A percentile compares a stretch with the other conserved stretches of the same genome.
Conservation (phyloP, 2,888 invertebrate genomes). For the Drosophila atripex region DNA sequence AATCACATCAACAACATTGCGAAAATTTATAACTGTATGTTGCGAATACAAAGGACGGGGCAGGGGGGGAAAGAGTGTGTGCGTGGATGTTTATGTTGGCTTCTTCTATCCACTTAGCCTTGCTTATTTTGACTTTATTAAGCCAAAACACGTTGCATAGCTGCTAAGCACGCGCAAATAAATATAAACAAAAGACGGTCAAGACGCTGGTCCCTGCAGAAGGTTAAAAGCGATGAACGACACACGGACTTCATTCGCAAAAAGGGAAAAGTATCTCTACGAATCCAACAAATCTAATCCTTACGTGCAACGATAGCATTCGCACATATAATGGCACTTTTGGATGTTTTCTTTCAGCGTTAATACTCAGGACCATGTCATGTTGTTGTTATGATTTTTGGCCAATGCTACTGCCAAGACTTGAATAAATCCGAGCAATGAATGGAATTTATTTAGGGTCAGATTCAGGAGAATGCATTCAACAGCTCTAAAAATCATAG, state of each 20-base stretch:
- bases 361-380: no score
- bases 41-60: constrained; percentile 9
- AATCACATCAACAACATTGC: constrained; percentile 76
- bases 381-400: neutral
- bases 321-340: neutral
- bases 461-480: constrained; percentile 36
- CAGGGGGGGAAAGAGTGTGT: constrained; percentile 20
- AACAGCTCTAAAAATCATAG: constrained; percentile 46
- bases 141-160: constrained; percentile 77
- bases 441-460: neutral
- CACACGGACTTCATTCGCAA: neutral
- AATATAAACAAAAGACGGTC: constrained; percentile 47
- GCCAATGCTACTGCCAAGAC: neutral
- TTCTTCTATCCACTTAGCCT: constrained; percentile 73
- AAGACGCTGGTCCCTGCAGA: constrained; percentile 15
- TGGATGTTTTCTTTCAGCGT: neutral
- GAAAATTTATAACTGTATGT: constrained; percentile 73
- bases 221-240: neutral
- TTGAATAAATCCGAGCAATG: neutral
- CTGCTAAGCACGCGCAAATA: constrained; percentile 71
- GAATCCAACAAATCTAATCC: neutral
- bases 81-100: constrained; percentile 60
- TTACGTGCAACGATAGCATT: neutral
- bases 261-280: neutral
- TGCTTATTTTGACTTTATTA: constrained; percentile 77